phyloP scores from a whole-genome alignment of 2,888 invertebrate genomes.

The Melieria picta region DNA sequence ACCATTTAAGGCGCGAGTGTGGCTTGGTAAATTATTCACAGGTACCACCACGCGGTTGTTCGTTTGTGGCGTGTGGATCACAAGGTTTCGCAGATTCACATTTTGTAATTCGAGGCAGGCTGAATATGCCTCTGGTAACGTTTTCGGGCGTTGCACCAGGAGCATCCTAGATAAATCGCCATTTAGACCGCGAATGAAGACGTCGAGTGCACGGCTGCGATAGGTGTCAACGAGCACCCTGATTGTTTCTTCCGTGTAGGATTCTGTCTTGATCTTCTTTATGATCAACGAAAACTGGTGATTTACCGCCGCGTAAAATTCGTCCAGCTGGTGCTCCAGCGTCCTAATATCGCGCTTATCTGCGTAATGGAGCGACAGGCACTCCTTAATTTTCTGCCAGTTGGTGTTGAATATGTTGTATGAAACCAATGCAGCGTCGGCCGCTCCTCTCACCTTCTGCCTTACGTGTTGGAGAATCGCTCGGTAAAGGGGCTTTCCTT shows the following conservation, averaged over 20 bases:
- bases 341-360: constrained; percentile 43
- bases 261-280: constrained; percentile 41
- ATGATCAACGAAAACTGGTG: constrained; percentile 41
- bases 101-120: no score
- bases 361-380: constrained; percentile 42
- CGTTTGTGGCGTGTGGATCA: not conserved
- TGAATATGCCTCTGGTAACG: no score
- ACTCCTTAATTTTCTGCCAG: constrained; percentile 38
- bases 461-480: constrained; percentile 40
- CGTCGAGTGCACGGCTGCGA: not conserved
- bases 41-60: not conserved
- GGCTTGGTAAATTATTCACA: not conserved
- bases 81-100: no score
- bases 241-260: constrained; percentile 18
- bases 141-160: no score
- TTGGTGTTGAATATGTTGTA: constrained; percentile 35
- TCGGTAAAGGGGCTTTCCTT: constrained; percentile 30
- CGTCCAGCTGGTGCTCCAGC: constrained; percentile 42
- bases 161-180: not conserved
- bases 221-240: constrained; percentile 6
- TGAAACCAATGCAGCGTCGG: constrained; percentile 35
- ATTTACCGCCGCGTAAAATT: constrained; percentile 41
- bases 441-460: constrained; percentile 36
- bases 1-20: not conserved
- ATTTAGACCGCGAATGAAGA: constrained; percentile 2